Evolutionary conservation across 2,797 vertebrate species (phyloP).

Genomic region (Pipistrellus pygmaeus): DNA sequence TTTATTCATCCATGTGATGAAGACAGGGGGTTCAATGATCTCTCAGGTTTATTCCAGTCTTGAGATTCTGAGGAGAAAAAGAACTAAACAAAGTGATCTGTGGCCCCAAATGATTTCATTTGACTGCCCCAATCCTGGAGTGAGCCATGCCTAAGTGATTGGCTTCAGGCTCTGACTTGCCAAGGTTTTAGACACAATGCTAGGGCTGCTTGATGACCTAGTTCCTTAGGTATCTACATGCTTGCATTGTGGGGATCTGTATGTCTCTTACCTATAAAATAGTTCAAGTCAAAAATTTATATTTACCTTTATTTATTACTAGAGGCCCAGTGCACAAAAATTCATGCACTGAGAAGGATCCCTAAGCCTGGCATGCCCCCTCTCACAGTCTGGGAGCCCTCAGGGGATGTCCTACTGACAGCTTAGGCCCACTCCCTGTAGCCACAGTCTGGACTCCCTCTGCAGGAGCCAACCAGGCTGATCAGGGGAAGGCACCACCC

Average conservation of each 20-base stretch:
- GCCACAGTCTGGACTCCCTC: too few species aligned
- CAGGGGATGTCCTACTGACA: too few species aligned
- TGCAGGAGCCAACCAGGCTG: too few species aligned
- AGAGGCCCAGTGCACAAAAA: too few species aligned
- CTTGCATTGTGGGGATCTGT: background rate
- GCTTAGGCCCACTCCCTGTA: too few species aligned
- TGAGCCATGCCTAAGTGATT: background rate
- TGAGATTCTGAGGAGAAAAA: conserved; percentile 2
- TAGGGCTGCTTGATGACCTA: background rate
- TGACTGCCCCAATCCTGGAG: background rate
- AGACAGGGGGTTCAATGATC: background rate
- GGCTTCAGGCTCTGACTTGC: background rate
- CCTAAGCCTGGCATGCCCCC: too few species aligned
- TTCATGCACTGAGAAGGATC: too few species aligned
- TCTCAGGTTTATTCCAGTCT: background rate
- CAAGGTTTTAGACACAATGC: background rate
- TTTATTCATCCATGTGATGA: background rate
- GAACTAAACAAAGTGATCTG: background rate
- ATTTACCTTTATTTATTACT: background rate
- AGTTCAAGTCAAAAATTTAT: background rate
- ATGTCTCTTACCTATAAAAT: background rate
- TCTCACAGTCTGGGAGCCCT: too few species aligned
- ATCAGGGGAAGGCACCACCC: too few species aligned
- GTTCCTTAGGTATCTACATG: background rate
- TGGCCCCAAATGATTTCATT: background rate